Evolutionary conservation across 2,888 invertebrate genomes (phyloP).

Genomic region (Steinernema carpocapsae): DNA sequence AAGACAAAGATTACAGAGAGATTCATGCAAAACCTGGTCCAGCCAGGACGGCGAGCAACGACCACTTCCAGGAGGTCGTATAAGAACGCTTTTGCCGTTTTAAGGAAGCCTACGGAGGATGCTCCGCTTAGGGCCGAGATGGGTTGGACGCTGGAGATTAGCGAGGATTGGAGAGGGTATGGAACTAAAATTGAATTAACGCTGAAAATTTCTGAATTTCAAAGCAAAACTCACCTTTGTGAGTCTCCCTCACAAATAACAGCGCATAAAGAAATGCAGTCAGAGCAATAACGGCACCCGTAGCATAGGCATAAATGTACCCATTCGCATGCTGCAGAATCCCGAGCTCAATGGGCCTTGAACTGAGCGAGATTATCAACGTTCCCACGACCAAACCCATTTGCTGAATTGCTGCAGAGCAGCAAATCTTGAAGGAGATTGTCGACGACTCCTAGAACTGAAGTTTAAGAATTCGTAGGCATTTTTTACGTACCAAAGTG

Average conservation of each 20-base stretch:
- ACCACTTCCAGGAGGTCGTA: conserved; percentile 49
- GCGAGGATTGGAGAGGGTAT: not conserved
- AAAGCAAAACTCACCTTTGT: conserved; percentile 36
- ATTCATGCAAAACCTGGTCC: conserved; percentile 60
- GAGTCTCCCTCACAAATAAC: conserved; percentile 57
- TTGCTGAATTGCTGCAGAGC: not conserved
- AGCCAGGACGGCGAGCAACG: conserved; percentile 53
- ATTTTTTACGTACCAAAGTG: conserved; percentile 45
- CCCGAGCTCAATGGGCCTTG: conserved; percentile 27
- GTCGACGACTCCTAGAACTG: conserved; percentile 10
- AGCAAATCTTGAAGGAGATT: conserved; percentile 29
- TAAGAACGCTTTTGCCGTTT: conserved; percentile 34
- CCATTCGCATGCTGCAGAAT: conserved; percentile 36
- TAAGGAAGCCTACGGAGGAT: not conserved
- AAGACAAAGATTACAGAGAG: conserved; percentile 59
- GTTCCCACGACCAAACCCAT: conserved; percentile 16
- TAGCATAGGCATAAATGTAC: conserved; percentile 34
- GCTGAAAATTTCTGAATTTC: too few species aligned
- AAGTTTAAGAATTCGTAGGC: too few species aligned
- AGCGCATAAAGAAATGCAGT: conserved; percentile 54
- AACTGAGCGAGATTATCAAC: conserved; percentile 23
- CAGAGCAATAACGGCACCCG: conserved; percentile 39
- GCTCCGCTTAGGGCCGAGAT: not conserved
- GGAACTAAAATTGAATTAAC: too few species aligned
- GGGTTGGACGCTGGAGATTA: not conserved